Conservation (phyloP, 1,140 invertebrate genomes). For the Protaetia brevitarsis region DNA sequence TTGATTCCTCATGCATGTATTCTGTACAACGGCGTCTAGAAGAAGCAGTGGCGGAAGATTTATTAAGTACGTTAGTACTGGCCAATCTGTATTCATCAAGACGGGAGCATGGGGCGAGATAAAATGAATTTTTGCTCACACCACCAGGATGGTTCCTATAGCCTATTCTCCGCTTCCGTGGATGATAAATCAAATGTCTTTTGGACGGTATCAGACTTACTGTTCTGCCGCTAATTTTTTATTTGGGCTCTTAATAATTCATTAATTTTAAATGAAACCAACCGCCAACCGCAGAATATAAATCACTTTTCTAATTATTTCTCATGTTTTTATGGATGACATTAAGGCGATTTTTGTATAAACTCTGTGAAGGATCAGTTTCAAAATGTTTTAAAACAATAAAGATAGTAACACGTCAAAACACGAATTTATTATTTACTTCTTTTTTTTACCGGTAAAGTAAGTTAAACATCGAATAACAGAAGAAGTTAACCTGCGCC, state of each 20-base stretch:
- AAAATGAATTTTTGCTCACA: slow-evolving; percentile 8
- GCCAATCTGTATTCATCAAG: slow-evolving; percentile 10
- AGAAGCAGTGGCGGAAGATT: neutral
- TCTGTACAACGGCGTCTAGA: neutral
- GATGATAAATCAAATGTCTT: slow-evolving; percentile 18
- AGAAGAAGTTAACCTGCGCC: too few relatives aligned
- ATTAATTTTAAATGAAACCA: slow-evolving; percentile 19
- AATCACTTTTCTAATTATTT: slow-evolving; percentile 12
- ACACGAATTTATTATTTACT: too few relatives aligned
- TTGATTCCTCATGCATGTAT: slow-evolving; percentile 13
- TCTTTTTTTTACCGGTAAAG: too few relatives aligned
- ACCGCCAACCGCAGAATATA: slow-evolving; percentile 13
- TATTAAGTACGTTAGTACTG: slow-evolving; percentile 12
- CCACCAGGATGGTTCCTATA: neutral
- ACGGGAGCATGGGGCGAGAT: neutral
- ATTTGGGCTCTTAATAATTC: slow-evolving; percentile 15
- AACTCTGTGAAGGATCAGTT: too few relatives aligned
- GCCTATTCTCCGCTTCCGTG: neutral
- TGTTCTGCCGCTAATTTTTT: slow-evolving; percentile 12
- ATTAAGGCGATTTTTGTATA: neutral
- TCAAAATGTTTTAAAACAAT: too few relatives aligned
- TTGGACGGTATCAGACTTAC: slow-evolving; percentile 6
- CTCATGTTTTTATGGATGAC: slow-evolving; percentile 7
- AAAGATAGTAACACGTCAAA: too few relatives aligned
- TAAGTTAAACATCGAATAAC: too few relatives aligned